Conservation (phyloP, 2,797 vertebrate genomes). For the Arctocebus calabarensis region DNA sequence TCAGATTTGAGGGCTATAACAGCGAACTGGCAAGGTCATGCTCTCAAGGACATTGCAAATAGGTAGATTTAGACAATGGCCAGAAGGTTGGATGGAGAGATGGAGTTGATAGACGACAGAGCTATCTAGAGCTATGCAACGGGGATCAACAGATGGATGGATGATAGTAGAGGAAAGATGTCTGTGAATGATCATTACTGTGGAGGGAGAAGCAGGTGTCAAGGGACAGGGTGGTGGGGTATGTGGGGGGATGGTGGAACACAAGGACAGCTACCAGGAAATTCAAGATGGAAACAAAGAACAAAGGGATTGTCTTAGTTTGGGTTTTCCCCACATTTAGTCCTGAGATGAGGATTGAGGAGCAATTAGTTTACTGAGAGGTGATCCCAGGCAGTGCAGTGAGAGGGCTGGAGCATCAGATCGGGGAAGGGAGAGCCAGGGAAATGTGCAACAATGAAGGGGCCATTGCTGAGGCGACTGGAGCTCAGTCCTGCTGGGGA, state of each 20-base stretch:
- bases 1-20: too few species aligned
- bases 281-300: background rate
- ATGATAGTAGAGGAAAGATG: background rate
- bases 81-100: background rate
- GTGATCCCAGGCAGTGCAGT: background rate
- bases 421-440: background rate
- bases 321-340: background rate
- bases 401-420: background rate
- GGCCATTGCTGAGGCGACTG: fast-evolving
- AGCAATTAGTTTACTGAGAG: background rate
- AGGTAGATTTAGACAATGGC: background rate
- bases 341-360: background rate
- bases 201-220: background rate
- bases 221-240: background rate
- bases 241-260: background rate
- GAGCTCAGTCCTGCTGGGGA: background rate
- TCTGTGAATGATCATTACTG: too few species aligned
- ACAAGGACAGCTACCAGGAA: background rate
- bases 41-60: background rate
- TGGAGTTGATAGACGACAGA: background rate
- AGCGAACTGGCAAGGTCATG: background rate
- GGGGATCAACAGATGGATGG: background rate
- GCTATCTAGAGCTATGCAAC: background rate
- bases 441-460: fast-evolving
- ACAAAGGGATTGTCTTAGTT: too few species aligned